Evolutionary conservation across 2,113 vertebrate species (phyloP).

Genomic region (Equus quagga): DNA sequence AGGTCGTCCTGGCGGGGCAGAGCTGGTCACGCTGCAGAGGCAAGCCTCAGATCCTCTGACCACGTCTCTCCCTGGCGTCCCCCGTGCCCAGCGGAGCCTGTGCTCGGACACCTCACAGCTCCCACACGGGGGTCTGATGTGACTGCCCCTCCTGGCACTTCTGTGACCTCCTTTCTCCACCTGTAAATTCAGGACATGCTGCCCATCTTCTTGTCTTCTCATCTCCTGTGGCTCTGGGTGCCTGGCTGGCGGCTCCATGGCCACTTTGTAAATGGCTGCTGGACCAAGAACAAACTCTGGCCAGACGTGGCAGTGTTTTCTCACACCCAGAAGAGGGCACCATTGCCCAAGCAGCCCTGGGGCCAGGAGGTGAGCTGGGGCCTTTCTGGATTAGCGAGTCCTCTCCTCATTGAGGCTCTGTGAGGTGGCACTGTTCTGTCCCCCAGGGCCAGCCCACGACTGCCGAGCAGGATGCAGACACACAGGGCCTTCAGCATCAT

Average conservation of each 20-base stretch:
- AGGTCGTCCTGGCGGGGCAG: neutral
- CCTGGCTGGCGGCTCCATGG: neutral
- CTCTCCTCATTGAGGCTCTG: rapidly evolving
- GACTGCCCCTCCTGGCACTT: neutral
- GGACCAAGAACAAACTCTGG: neutral
- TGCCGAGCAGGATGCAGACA: rapidly evolving
- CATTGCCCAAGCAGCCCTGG: rapidly evolving
- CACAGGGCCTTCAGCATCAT: rapidly evolving
- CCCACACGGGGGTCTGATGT: neutral
- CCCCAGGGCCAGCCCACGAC: neutral
- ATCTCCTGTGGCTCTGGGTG: rapidly evolving
- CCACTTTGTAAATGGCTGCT: neutral
- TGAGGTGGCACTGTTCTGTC: neutral
- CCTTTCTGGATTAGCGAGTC: rapidly evolving
- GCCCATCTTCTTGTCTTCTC: too few relatives aligned
- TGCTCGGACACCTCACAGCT: rapidly evolving
- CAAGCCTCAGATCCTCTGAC: rapidly evolving
- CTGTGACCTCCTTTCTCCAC: neutral
- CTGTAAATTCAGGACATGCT: rapidly evolving
- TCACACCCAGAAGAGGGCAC: constrained; percentile 16
- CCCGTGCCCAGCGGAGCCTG: too few relatives aligned
- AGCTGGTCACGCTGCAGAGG: neutral
- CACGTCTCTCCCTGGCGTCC: too few relatives aligned
- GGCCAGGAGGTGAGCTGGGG: neutral
- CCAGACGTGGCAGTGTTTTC: rapidly evolving